These are phyloP conservation scores for Neodiprion lecontei DNA, from an alignment of 1,140 invertebrate genomes.

Conservation along the genomic window DNA sequence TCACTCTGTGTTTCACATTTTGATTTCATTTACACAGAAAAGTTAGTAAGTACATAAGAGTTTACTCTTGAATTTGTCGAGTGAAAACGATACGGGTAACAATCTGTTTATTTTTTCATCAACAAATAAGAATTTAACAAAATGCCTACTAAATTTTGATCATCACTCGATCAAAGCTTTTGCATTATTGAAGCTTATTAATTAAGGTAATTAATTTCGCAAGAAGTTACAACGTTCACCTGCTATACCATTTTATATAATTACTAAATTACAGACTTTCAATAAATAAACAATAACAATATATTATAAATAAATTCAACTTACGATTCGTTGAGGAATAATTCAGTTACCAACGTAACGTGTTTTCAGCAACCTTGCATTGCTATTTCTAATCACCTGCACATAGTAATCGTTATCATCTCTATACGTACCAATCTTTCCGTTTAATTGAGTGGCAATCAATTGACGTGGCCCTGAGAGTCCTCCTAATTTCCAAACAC, in stretches of 20 bases:
- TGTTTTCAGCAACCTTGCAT: slow-evolving; percentile 29
- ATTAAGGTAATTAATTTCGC: too few species aligned
- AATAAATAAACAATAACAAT: background rate
- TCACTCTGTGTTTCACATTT: background rate
- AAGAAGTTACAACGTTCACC: slow-evolving; percentile 4
- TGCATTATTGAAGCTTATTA: too few species aligned
- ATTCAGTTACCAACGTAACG: slow-evolving; percentile 26
- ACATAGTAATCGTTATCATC: slow-evolving; percentile 31
- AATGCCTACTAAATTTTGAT: too few species aligned
- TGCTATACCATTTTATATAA: background rate
- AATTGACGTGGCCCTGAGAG: slow-evolving; percentile 35
- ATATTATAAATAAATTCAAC: slow-evolving; percentile 4
- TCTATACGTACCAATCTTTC: slow-evolving; percentile 30
- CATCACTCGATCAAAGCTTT: too few species aligned
- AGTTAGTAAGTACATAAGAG: background rate
- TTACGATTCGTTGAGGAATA: background rate
- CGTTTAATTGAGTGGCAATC: slow-evolving; percentile 31
- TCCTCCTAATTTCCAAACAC: slow-evolving; percentile 45
- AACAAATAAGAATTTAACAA: too few species aligned
- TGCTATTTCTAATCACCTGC: slow-evolving; percentile 21
- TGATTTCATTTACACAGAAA: background rate
- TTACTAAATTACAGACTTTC: background rate
- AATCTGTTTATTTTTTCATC: too few species aligned
- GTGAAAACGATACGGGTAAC: too few species aligned
- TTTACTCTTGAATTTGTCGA: too few species aligned